Conservation (phyloP, 1,140 invertebrate species). For the Eubasilissa regina region DNA sequence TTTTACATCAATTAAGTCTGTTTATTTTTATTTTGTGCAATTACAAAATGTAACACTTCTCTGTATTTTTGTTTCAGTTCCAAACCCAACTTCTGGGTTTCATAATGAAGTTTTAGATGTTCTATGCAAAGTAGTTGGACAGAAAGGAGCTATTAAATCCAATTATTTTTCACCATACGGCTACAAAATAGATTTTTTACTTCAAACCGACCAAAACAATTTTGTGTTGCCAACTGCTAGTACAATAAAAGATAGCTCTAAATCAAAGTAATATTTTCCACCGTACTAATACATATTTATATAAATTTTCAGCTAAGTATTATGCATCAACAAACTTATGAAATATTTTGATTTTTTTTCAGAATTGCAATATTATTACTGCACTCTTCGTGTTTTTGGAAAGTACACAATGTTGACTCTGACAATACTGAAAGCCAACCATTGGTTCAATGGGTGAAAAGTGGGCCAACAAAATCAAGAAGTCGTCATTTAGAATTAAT, state of each 20-base stretch:
- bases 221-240: slow-evolving; percentile 5
- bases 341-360: slow-evolving; percentile 34
- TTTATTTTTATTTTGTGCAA: slow-evolving; percentile 14
- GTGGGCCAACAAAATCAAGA: slow-evolving; percentile 23
- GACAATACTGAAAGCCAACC: slow-evolving; percentile 1
- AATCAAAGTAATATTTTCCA: slow-evolving; percentile 5
- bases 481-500: slow-evolving; percentile 47
- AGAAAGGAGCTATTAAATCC: slow-evolving; percentile 24
- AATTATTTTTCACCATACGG: slow-evolving; percentile 46
- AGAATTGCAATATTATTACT: slow-evolving; percentile 52
- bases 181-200: slow-evolving; percentile 48
- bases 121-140: slow-evolving; percentile 28
- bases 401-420: slow-evolving; percentile 9
- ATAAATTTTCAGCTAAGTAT: too few relatives aligned
- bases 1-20: too few relatives aligned
- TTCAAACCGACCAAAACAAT: slow-evolving; percentile 13
- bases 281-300: too few relatives aligned
- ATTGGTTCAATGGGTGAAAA: slow-evolving; percentile 17
- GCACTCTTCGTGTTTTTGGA: slow-evolving; percentile 1
- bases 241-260: slow-evolving; percentile 1
- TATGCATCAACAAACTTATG: not conserved
- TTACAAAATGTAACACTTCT: not conserved
- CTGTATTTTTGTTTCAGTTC: not conserved
- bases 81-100: slow-evolving; percentile 29
- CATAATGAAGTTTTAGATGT: slow-evolving; percentile 46